Percentiles rank a stretch among this genome's conserved stretches.
Evolutionary conservation across 2,797 vertebrate genomes (phyloP).

Genomic region (Cirrhinus molitorella): DNA sequence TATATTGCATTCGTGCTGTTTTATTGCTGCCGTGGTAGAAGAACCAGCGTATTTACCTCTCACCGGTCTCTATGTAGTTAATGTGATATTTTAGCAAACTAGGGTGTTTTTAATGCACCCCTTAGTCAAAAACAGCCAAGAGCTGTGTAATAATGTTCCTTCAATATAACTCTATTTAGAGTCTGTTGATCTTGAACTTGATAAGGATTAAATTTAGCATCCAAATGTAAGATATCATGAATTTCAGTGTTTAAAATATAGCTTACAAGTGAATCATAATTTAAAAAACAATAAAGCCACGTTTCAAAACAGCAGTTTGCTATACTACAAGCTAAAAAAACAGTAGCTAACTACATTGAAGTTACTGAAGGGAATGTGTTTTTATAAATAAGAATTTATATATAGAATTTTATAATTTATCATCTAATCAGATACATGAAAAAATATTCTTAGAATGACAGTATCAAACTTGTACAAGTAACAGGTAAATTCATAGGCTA

Average conservation of each 20-base stretch:
- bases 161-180: not conserved
- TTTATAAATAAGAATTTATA: not conserved
- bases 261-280: not conserved
- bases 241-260: not conserved
- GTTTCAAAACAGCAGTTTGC: not conserved
- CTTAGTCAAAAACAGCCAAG: not conserved
- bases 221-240: not conserved
- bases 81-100: slow-evolving; percentile 45
- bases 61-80: slow-evolving; percentile 14
- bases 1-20: not conserved
- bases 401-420: not conserved
- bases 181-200: not conserved
- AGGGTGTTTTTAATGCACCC: slow-evolving; percentile 46
- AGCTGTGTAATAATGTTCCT: not conserved
- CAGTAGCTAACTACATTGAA: not conserved
- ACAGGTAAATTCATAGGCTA: not conserved
- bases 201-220: not conserved
- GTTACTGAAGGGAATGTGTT: not conserved
- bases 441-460: not conserved
- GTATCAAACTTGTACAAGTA: not conserved
- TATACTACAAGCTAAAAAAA: not conserved
- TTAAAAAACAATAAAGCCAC: not conserved
- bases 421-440: not conserved
- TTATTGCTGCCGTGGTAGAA: too few species aligned
- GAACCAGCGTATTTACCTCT: not conserved